Evolutionary conservation across 2,888 invertebrate species (phyloP).

Genomic region (Cantharis nigra): DNA sequence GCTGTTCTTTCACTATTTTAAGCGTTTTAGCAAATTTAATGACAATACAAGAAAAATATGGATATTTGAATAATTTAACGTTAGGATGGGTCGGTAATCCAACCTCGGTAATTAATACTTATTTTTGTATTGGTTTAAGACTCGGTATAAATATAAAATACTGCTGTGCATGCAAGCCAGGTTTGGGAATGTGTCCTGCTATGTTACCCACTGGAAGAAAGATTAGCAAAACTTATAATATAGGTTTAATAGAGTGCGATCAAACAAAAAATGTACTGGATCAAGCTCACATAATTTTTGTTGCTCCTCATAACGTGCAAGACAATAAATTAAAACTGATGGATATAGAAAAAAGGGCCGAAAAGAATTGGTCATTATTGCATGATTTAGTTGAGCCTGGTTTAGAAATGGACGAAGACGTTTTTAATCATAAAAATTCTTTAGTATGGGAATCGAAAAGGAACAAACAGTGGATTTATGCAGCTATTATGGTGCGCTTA

Average conservation of each 20-base stretch:
- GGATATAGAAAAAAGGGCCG: constrained; percentile 17
- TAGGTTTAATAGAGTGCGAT: constrained; percentile 19
- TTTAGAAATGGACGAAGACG: constrained; percentile 14
- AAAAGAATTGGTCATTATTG: constrained; percentile 25
- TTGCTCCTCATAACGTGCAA: constrained; percentile 5
- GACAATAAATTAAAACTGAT: constrained; percentile 5
- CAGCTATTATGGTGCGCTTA: constrained; percentile 23
- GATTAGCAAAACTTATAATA: constrained; percentile 5
- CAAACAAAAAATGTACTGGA: background rate
- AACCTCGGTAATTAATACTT: constrained; percentile 26
- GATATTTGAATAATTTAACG: constrained; percentile 22
- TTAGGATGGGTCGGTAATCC: constrained; percentile 27
- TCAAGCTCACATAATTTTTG: constrained; percentile 16
- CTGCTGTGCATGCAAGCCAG: constrained; percentile 9
- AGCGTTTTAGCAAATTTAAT: constrained; percentile 24
- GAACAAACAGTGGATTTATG: constrained; percentile 27
- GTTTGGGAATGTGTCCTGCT: constrained; percentile 3
- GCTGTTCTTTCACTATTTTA: constrained; percentile 6
- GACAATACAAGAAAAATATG: constrained; percentile 22
- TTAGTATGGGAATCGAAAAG: constrained; percentile 23
- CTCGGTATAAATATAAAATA: constrained; percentile 30
- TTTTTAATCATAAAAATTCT: constrained; percentile 22
- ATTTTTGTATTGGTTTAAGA: constrained; percentile 20
- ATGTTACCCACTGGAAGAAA: constrained; percentile 5
- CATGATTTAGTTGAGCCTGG: constrained; percentile 16